Evolutionary conservation across 2,888 invertebrate species (phyloP).

Genomic region (Tiliacea aurago): DNA sequence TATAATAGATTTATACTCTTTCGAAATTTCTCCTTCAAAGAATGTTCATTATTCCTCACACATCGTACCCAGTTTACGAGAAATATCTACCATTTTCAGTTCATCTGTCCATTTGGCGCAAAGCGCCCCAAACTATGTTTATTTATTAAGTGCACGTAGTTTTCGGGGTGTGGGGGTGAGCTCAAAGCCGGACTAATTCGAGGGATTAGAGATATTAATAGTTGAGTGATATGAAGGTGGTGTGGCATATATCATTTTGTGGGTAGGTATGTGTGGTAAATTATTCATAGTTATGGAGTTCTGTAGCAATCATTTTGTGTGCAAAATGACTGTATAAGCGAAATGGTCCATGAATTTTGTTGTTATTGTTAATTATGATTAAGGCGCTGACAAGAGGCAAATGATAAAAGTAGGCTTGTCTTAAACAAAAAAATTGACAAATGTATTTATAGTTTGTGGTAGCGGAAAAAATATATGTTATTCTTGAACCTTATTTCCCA

Average conservation of each 20-base stretch:
- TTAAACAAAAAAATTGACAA: no score
- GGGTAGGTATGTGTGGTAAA: constrained; percentile 2
- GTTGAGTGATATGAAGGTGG: constrained; percentile 42
- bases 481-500: no score
- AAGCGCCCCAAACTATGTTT: constrained; percentile 31
- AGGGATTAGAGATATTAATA: constrained; percentile 49
- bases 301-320: not conserved
- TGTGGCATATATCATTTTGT: constrained; percentile 30
- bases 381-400: no score
- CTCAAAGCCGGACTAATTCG: constrained; percentile 45
- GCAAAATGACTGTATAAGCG: not conserved
- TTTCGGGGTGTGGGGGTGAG: constrained; percentile 26
- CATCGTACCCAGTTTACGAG: no score
- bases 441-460: no score
- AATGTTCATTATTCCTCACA: not conserved
- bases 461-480: no score
- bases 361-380: no score
- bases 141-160: constrained; percentile 50
- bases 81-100: constrained; percentile 21
- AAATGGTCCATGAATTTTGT: not conserved
- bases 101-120: constrained; percentile 3
- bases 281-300: constrained; percentile 14
- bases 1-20: not conserved
- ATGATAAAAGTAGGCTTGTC: no score
- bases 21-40: not conserved